Evolutionary conservation across 2,797 vertebrate species (phyloP).

Genomic region (Aphelocoma californica): DNA sequence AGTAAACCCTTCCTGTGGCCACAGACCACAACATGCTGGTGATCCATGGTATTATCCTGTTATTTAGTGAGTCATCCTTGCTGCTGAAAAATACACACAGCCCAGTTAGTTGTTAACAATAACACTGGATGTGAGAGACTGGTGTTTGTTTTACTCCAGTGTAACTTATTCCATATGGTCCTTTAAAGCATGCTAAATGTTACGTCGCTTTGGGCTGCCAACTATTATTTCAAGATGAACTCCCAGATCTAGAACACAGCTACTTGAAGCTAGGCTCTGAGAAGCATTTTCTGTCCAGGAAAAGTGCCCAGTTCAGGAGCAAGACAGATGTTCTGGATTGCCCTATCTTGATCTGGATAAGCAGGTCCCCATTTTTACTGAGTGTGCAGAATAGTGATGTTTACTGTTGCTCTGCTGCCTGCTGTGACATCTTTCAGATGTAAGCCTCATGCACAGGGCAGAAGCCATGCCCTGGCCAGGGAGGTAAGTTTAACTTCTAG

Average conservation of each 20-base stretch:
- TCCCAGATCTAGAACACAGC: not conserved
- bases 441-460: not conserved
- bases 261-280: not conserved
- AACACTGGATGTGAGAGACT: slow-evolving; percentile 41
- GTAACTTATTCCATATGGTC: slow-evolving; percentile 52
- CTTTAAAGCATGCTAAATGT: not conserved
- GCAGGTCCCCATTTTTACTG: not conserved
- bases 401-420: not conserved
- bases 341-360: not conserved
- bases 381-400: not conserved
- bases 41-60: not conserved
- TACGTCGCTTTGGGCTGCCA: not conserved
- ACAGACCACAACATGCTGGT: slow-evolving; percentile 8
- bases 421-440: not conserved
- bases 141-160: slow-evolving; percentile 35
- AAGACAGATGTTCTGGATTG: not conserved
- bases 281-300: not conserved
- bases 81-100: not conserved
- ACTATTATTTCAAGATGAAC: slow-evolving; percentile 7
- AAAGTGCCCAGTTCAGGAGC: not conserved
- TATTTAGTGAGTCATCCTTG: not conserved
- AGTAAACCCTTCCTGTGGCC: slow-evolving; percentile 42
- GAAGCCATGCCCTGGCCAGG: not conserved
- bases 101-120: slow-evolving; percentile 19
- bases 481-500: not conserved